Evolutionary conservation across 2,888 invertebrate genomes (phyloP).

Genomic region (Oligia strigilis): DNA sequence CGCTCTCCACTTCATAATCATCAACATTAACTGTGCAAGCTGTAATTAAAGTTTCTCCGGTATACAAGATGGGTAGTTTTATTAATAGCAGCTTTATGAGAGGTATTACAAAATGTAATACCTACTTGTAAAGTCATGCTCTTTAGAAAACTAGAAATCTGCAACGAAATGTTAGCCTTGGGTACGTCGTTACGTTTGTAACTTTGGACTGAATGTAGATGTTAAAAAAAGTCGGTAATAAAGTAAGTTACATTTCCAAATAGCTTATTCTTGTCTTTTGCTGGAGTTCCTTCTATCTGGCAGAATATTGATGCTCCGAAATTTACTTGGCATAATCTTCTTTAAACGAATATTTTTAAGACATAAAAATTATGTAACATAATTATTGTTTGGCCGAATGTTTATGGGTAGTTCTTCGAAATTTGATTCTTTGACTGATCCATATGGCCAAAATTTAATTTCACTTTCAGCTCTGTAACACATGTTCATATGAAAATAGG

Average conservation of each 20-base stretch:
- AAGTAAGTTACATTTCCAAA: not conserved
- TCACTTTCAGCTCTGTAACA: no score
- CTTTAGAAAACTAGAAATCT: constrained; percentile 38
- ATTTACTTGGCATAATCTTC: no score
- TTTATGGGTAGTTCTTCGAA: no score
- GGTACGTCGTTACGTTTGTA: not conserved
- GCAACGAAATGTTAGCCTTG: not conserved
- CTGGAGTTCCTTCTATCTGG: no score
- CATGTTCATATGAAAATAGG: no score
- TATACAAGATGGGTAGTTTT: constrained; percentile 19
- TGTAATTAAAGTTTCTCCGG: constrained; percentile 48
- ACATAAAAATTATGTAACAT: no score
- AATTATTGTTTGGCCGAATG: no score
- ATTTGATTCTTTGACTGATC: no score
- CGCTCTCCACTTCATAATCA: constrained; percentile 31
- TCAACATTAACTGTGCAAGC: constrained; percentile 13
- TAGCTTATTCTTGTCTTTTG: not conserved
- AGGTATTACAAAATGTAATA: constrained; percentile 7
- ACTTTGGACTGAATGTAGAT: not conserved
- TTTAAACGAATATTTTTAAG: no score
- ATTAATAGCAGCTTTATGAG: constrained; percentile 21
- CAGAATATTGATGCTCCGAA: no score
- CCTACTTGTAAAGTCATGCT: constrained; percentile 2
- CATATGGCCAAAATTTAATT: no score
- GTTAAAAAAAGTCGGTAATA: no score